Percentiles rank a stretch among this genome's conserved stretches.
Evolutionary conservation across 2,113 vertebrate genomes (phyloP).

Genomic region (Heterochromis multidens): DNA sequence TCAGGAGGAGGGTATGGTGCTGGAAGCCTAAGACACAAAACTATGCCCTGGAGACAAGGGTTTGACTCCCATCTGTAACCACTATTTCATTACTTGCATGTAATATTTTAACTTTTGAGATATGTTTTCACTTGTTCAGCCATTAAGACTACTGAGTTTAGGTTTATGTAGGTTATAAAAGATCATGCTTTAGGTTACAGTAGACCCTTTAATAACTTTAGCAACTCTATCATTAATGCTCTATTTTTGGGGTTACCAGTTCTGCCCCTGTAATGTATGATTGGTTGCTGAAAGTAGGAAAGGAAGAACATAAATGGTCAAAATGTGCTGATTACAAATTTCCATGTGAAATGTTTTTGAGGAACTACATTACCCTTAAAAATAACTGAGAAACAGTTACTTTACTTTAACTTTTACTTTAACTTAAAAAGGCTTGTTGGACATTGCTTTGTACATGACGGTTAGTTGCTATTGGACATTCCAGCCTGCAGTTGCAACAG

Average conservation of each 20-base stretch:
- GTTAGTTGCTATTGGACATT: background rate
- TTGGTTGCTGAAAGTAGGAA: background rate
- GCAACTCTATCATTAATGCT: background rate
- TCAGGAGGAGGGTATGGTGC: background rate
- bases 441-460: background rate
- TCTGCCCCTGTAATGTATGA: background rate
- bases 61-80: background rate
- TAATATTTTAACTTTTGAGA: background rate
- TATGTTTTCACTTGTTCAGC: background rate
- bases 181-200: background rate
- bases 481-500: background rate
- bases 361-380: background rate
- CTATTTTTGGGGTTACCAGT: background rate
- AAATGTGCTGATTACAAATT: background rate
- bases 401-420: background rate
- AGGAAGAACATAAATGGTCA: background rate
- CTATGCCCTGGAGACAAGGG: background rate
- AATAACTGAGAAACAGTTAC: background rate
- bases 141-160: background rate
- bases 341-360: background rate
- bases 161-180: background rate
- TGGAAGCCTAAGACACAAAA: no score
- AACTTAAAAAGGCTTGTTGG: background rate
- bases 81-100: background rate
- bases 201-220: background rate